A percentile compares a stretch with the other conserved stretches of the same genome.
Evolutionary conservation across 2,797 vertebrate genomes (phyloP).

Genomic region (Cebuella pygmaea): DNA sequence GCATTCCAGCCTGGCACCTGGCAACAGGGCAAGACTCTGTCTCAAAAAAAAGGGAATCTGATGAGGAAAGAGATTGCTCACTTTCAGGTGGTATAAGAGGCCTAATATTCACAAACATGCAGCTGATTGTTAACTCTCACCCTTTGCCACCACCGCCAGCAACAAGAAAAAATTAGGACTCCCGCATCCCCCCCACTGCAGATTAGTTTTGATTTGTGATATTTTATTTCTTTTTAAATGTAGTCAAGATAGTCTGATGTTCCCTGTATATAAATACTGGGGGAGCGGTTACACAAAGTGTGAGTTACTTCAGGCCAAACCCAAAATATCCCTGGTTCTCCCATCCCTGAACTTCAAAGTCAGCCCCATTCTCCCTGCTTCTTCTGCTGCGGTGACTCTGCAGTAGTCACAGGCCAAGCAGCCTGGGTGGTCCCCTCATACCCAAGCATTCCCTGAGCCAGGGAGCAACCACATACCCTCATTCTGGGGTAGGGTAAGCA

Average conservation of each 20-base stretch:
- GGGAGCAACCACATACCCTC: slow-evolving; percentile 31
- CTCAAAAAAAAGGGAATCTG: not conserved
- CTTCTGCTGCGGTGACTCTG: not conserved
- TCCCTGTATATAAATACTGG: not conserved
- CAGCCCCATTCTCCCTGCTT: not conserved
- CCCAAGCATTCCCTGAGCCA: slow-evolving; percentile 28
- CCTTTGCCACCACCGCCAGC: not conserved
- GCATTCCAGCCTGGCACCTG: too few relatives aligned
- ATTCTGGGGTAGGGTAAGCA: not conserved
- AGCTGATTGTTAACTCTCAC: not conserved
- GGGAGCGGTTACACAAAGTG: not conserved
- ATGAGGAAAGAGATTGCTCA: not conserved
- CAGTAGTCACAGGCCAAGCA: slow-evolving; percentile 19
- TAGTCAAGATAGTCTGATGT: not conserved
- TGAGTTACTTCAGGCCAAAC: slow-evolving; percentile 52
- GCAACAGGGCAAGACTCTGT: too few relatives aligned
- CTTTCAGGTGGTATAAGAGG: not conserved
- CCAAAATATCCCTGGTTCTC: slow-evolving; percentile 42
- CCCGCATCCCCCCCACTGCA: not conserved
- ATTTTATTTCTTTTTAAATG: not conserved
- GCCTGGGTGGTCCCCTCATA: slow-evolving; percentile 62
- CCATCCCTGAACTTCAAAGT: slow-evolving; percentile 68
- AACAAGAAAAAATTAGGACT: not conserved
- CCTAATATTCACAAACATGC: not conserved
- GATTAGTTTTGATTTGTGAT: slow-evolving; percentile 8